Percentiles rank a stretch among this genome's conserved stretches.
Evolutionary conservation across 2,888 invertebrate species (phyloP).

Genomic region (Gandaritis pyraliata): DNA sequence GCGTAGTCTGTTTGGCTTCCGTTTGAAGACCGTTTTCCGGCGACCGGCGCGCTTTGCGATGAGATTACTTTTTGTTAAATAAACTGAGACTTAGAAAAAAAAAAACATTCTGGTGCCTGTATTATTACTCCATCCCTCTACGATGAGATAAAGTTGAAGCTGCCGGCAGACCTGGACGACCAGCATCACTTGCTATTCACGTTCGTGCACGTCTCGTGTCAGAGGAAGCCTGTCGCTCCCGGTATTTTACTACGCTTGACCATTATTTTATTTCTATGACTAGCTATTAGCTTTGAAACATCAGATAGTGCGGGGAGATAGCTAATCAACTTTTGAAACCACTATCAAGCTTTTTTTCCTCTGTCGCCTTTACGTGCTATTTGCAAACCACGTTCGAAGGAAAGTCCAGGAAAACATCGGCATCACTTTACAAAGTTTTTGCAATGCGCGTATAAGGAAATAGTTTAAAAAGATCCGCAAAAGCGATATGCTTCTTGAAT

Average conservation of each 20-base stretch:
- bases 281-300: no score
- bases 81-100: no score
- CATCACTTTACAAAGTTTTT: slow-evolving; percentile 3
- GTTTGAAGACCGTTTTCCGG: no score
- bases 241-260: slow-evolving; percentile 45
- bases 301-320: no score
- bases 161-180: slow-evolving; percentile 95
- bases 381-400: background rate
- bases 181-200: slow-evolving; percentile 97
- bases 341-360: no score
- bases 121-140: slow-evolving; percentile 93
- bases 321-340: no score
- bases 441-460: slow-evolving; percentile 7
- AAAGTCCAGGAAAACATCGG: slow-evolving; percentile 12
- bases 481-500: slow-evolving; percentile 20
- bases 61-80: no score
- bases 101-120: no score
- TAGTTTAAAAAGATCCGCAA: slow-evolving; percentile 15
- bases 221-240: slow-evolving; percentile 89
- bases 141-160: slow-evolving; percentile 96
- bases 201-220: slow-evolving; percentile 98
- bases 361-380: no score
- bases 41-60: no score
- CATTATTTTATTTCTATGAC: no score
- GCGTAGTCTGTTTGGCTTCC: no score